Evolutionary conservation across 1,140 invertebrate species (phyloP).

Genomic region (Eupristina koningsbergeri): DNA sequence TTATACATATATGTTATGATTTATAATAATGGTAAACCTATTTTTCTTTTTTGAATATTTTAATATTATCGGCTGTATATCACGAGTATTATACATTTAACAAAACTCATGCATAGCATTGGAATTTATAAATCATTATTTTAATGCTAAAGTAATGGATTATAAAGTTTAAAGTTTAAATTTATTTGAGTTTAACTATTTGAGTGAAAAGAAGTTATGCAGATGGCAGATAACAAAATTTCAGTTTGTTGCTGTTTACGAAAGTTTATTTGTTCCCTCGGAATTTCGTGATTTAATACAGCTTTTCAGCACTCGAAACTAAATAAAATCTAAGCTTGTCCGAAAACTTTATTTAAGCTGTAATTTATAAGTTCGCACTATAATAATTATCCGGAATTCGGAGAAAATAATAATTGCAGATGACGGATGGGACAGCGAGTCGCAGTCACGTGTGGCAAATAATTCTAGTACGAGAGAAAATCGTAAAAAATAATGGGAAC

Average conservation of each 20-base stretch:
- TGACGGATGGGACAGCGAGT: too few relatives aligned
- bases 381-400: too few relatives aligned
- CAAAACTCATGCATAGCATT: neutral
- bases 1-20: too few relatives aligned
- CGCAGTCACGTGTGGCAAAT: too few relatives aligned
- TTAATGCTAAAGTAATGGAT: neutral
- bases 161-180: neutral
- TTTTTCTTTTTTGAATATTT: too few relatives aligned
- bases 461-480: too few relatives aligned
- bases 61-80: too few relatives aligned
- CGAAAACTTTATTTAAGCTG: neutral
- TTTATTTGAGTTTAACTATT: neutral
- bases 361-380: too few relatives aligned
- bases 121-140: neutral
- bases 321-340: neutral
- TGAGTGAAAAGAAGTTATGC: neutral
- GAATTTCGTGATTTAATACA: neutral
- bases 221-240: neutral
- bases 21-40: too few relatives aligned
- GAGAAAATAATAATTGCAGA: too few relatives aligned
- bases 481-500: too few relatives aligned
- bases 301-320: neutral
- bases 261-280: neutral
- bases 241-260: neutral
- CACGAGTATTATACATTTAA: too few relatives aligned